Evolutionary conservation across 1,140 invertebrate species (phyloP), one percentile per base, ranked within the genome.

Genomic region (Apis florea): DNA sequence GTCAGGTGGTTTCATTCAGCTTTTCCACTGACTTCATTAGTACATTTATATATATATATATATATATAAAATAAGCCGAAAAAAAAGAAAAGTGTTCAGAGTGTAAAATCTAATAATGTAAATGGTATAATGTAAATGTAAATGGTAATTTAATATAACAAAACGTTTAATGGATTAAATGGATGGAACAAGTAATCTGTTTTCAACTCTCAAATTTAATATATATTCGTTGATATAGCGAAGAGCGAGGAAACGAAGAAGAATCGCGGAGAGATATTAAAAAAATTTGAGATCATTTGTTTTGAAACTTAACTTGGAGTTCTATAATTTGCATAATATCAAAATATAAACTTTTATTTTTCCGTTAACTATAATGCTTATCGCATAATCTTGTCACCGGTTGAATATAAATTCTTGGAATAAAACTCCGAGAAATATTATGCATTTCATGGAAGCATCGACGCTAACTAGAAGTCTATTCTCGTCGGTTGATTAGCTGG

Each of bases 1-100:
- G 78, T 73, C 78, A 61, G 67, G 67, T 80, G 79, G 54, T 88
- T 83, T 79, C 87, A 86, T 88, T 88, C 86, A 86, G 24, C 66
- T 82, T 76, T 75, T 54, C 13, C 59, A 15, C 10, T 15, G 4
- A 17, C 51, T 58, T n/a, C 15, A 4, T 47, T 47, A 17, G 15
- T 49, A 21, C 13, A 31, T 31, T 49, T 31, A 12, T 5, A 40
- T 40, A 40, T 31, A 2, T 31, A 2, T 3, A 31, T 40, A 40
- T 40, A 40, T 40, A 6, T 40, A 5, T 11, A 10, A 24, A 21
- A 68, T 19, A 17, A 11, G 10, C 31, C 10, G 19, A 12, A 21
- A n/a, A 26, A 49, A 15, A 26, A 5, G 15, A 15, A 26, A 13
- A n/a, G 13, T 15, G 9, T 66, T 6, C 1, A 6, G 21, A 2